Percentiles rank a stretch among this genome's conserved stretches.
Evolutionary conservation across 2,888 invertebrate species (phyloP).

Genomic region (Lasioglossum villosulum): DNA sequence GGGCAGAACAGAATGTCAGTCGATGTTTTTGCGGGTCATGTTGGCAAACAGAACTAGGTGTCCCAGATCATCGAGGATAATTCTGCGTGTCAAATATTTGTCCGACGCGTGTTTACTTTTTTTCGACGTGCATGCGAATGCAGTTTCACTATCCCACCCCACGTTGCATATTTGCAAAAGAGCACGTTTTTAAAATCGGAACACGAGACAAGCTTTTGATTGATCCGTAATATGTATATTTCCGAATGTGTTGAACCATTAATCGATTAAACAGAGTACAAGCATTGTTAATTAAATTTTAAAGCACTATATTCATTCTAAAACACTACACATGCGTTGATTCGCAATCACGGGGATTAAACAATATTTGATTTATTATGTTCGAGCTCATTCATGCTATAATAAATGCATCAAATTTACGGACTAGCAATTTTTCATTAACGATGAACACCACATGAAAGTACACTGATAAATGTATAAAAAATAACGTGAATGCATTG

Average conservation of each 20-base stretch:
- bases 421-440: too few species aligned
- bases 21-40: neutral
- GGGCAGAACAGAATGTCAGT: conserved; percentile 1
- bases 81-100: neutral
- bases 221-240: too few species aligned
- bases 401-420: neutral
- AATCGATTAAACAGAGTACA: neutral
- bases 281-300: neutral
- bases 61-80: conserved; percentile 3
- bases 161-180: neutral
- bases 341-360: neutral
- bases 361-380: neutral
- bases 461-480: too few species aligned
- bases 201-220: neutral
- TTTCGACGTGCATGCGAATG: neutral
- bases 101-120: neutral
- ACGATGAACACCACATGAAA: too few species aligned
- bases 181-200: neutral
- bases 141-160: neutral
- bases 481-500: too few species aligned
- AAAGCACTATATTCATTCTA: neutral
- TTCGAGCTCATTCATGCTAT: neutral
- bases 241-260: neutral
- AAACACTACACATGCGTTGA: neutral
- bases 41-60: neutral